phyloP scores from a whole-genome alignment of 2,888 invertebrate species.

The Aquatica leii region DNA sequence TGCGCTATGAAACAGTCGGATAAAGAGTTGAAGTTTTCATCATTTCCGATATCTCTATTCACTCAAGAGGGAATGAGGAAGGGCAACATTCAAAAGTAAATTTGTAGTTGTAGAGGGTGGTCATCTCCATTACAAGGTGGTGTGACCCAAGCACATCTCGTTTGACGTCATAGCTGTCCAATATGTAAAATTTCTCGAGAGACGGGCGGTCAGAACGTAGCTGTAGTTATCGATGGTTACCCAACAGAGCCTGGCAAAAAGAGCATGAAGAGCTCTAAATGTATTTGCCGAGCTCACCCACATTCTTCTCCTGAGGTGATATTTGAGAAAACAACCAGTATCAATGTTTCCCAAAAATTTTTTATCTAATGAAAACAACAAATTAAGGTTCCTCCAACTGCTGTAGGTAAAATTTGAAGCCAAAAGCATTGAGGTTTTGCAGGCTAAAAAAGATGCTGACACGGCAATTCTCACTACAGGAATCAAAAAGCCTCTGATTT shows the following conservation, averaged over 20 bases:
- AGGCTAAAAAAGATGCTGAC: not conserved
- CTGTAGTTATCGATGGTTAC: slow-evolving; percentile 4
- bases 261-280: not conserved
- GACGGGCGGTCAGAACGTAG: not conserved
- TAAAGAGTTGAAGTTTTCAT: not conserved
- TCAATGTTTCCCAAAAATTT: not conserved
- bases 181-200: not conserved
- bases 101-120: not conserved
- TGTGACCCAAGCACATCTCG: not conserved
- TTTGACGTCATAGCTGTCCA: not conserved
- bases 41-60: too few relatives aligned
- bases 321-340: not conserved
- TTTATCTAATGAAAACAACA: not conserved
- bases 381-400: not conserved
- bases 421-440: slow-evolving; percentile 4
- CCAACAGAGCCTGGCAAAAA: slow-evolving; percentile 4
- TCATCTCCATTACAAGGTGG: not conserved
- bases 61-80: not conserved
- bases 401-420: slow-evolving; percentile 4
- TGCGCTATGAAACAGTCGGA: not conserved
- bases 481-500: not conserved
- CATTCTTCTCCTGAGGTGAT: slow-evolving; percentile 1
- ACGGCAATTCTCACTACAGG: not conserved
- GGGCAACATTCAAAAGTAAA: not conserved
- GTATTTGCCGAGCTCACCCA: not conserved